Evolutionary conservation across 2,113 vertebrate species (phyloP), one percentile per base, ranked within the genome.

Genomic region (Heterochromis multidens): DNA sequence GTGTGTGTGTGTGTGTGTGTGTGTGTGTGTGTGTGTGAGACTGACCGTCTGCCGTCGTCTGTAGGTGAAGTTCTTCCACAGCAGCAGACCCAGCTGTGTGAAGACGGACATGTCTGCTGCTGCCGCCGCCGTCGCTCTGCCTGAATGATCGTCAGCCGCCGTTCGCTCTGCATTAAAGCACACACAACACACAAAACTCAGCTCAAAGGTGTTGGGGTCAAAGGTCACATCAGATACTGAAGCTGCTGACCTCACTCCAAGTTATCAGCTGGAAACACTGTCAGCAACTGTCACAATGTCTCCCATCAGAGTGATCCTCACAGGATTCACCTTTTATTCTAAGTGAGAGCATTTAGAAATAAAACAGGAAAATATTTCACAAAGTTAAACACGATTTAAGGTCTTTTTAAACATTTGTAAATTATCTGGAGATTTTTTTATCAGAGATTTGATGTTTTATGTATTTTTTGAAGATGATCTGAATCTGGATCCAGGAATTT

Each of bases 51-150:
- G 98, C 83, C 98, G 90, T 84, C 97, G 96, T 94, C 98, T 95
- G 93, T 97, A 99, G 5, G 98, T 99, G 87, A 99, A 97, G 90
- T 99, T 99, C 95, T 99, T 99, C 99, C 99, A 99, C 1, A 99
- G 96, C 93, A 99, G 93, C 95, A 99, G 94, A 33, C 97, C 96
- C 93, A 99, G 89, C 96, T 99, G 99, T 0, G 97, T 96, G 90
- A 95, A 96, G 86, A 96, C 96, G 79, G 97, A 96, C 98, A 99
- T 99, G 91, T 95, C 96, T 46, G 82, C 90, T 91, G 82, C 90
- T 91, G 87, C 62, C 52, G 29, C 25, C n/a, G 84, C 92, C 62
- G 21, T 85, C 89, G 92, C 95, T 93, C 95, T 94, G 81, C 96
- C 96, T 87, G 61, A 90, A 85, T 94, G 85, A 90, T 86, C 91